These are phyloP conservation scores for Phoenicopterus ruber DNA, from an alignment of 2,113 vertebrate genomes.

Conservation along the genomic window DNA sequence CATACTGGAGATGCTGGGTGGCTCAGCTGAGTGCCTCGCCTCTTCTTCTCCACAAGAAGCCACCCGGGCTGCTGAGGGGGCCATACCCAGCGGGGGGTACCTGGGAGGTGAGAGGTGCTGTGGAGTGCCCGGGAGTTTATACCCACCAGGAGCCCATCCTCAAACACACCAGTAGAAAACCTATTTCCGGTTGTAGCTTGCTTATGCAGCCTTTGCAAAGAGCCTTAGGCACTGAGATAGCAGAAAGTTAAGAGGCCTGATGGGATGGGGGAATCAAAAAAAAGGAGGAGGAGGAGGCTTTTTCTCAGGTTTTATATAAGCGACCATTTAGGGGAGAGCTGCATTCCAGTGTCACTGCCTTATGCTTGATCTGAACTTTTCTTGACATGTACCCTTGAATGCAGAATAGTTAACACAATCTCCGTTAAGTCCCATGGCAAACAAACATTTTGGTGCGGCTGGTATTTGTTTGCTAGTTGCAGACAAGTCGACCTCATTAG, in stretches of 20 bases:
- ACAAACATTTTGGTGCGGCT: constrained; percentile 38
- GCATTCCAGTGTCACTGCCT: constrained; percentile 47
- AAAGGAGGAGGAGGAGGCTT: background rate
- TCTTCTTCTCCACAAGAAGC: background rate
- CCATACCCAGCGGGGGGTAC: background rate
- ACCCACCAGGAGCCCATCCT: background rate
- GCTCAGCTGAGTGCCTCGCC: background rate
- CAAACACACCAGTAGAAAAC: background rate
- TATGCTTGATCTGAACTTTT: constrained; percentile 47
- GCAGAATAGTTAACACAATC: constrained; percentile 23
- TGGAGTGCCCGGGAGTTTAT: background rate
- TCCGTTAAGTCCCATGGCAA: constrained; percentile 43
- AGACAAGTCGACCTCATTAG: constrained; percentile 45
- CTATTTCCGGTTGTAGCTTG: background rate
- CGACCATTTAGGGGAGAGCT: background rate
- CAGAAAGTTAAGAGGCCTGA: background rate
- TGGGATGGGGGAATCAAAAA: too few species aligned
- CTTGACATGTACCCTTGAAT: constrained; percentile 44
- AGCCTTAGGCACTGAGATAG: background rate
- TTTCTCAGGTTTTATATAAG: background rate
- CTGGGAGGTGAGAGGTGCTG: background rate
- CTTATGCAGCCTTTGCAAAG: background rate
- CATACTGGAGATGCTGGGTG: background rate
- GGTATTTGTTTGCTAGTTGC: constrained; percentile 54
- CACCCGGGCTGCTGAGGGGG: background rate